Base-by-base conservation (phyloP, 2,797 vertebrate species). In the Saxicola maurus region DNA sequence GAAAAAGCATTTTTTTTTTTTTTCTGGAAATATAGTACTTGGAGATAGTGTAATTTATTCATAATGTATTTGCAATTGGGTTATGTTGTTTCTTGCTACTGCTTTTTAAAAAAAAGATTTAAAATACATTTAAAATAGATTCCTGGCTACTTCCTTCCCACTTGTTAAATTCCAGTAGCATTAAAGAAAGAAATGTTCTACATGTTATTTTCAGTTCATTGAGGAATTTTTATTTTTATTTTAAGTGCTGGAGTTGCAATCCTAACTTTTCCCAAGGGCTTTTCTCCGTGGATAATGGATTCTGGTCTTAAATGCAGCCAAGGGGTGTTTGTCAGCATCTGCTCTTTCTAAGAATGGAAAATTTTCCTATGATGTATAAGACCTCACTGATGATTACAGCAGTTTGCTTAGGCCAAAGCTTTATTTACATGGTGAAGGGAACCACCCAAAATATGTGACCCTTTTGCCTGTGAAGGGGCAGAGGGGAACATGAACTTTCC, bases 361-460 rank as follows among this genome's bases (percentile, higher is more conserved):
- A 86, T 53, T 91, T 94, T 92, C 62, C 57, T 92, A 2, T 65
- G 91, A 60, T 77, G 81, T 79, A 5, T 51, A 72, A 78, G 76
- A 86, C 42, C 40, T 48, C 43, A 37, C 40, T 92, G 80, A 77
- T 94, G 88, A 86, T 73, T 94, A n/a, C 64, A 88, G 86, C 65
- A 83, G 16, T 53, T 86, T 75, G 23, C 76, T 67, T 90, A 90
- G 80, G 84, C 86, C 73, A 86, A 25, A 82, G 75, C 78, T 91
- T 86, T 96, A 95, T 95, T 96, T 95, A 87, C 85, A 49, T 89
- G 65, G 27, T 49, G 83, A 74, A 88, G 92, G 88, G 91, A 94
- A 79, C 90, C 92, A 94, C 94, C 91, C 92, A 93, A 94, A 96
- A 93, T 94, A 94, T 94, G 91, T 89, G 86, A 93, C 86, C 86